Percentiles rank a stretch among this genome's conserved stretches.
These are phyloP conservation scores for Cryptoblepharus egeriae DNA, from an alignment of 2,797 vertebrate genomes.

Conservation along the genomic window DNA sequence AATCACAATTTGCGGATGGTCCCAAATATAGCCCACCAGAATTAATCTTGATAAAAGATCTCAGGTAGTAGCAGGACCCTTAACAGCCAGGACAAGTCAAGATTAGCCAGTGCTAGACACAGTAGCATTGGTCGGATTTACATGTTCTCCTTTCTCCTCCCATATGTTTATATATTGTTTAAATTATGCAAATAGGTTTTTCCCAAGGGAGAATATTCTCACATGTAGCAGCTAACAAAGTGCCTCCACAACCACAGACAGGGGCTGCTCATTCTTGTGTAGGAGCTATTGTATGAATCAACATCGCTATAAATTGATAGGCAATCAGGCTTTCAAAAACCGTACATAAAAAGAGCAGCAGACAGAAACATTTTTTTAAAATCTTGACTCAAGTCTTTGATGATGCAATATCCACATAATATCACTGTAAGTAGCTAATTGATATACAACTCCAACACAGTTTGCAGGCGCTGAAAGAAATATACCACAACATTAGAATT, in stretches of 20 bases:
- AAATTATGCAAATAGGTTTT: no score
- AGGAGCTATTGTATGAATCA: no score
- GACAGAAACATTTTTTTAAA: neutral
- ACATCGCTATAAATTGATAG: neutral
- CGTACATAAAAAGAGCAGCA: neutral
- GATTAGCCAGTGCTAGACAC: no score
- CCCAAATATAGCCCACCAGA: no score
- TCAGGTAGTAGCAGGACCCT: no score
- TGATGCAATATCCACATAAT: neutral
- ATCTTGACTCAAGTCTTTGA: neutral
- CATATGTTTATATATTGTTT: no score
- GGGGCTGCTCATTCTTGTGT: neutral
- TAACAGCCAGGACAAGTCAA: no score
- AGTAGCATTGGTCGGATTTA: no score
- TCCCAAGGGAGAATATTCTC: neutral
- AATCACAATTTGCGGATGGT: no score
- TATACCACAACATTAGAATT: neutral
- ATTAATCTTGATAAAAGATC: no score
- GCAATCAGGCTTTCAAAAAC: neutral
- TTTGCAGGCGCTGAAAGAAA: neutral
- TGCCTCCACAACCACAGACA: neutral
- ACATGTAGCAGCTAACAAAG: neutral
- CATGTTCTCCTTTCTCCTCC: no score
- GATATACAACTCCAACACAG: neutral
- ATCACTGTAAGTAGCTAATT: neutral